These are phyloP conservation scores for Anguilla anguilla DNA, from an alignment of 2,797 vertebrate species.

Conservation along the genomic window DNA sequence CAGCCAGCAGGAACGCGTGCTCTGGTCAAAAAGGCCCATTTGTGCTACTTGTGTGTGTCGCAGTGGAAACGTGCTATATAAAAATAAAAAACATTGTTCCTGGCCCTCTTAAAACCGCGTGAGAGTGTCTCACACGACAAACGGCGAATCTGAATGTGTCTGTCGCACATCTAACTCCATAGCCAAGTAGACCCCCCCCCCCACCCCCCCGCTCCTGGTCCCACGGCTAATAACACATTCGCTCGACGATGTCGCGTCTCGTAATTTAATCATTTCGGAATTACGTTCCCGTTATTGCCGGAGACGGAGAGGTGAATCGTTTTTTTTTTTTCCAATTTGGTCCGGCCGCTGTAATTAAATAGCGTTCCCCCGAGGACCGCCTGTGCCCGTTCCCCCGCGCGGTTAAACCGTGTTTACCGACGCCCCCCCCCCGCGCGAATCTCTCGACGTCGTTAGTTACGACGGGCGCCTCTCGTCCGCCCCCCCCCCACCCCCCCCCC, in stretches of 20 bases:
- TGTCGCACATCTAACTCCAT: background rate
- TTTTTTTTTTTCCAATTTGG: slow-evolving; percentile 50
- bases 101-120: background rate
- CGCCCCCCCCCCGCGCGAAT: background rate
- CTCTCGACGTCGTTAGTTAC: slow-evolving; percentile 3
- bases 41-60: background rate
- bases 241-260: slow-evolving; percentile 41
- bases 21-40: background rate
- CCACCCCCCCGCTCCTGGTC: slow-evolving; percentile 23
- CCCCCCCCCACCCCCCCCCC: too few species aligned
- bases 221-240: slow-evolving; percentile 32
- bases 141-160: background rate
- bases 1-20: background rate
- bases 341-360: slow-evolving; percentile 45
- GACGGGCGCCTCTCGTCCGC: background rate
- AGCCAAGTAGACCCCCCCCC: background rate
- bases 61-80: background rate
- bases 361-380: background rate
- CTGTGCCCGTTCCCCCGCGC: background rate
- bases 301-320: slow-evolving; percentile 61
- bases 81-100: background rate
- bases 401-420: slow-evolving; percentile 15
- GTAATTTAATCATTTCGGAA: slow-evolving; percentile 60
- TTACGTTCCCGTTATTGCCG: slow-evolving; percentile 63
- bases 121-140: background rate